Evolutionary conservation across 2,888 invertebrate genomes (phyloP), one percentile per base, ranked within the genome.

Genomic region (Synergus japonicus): DNA sequence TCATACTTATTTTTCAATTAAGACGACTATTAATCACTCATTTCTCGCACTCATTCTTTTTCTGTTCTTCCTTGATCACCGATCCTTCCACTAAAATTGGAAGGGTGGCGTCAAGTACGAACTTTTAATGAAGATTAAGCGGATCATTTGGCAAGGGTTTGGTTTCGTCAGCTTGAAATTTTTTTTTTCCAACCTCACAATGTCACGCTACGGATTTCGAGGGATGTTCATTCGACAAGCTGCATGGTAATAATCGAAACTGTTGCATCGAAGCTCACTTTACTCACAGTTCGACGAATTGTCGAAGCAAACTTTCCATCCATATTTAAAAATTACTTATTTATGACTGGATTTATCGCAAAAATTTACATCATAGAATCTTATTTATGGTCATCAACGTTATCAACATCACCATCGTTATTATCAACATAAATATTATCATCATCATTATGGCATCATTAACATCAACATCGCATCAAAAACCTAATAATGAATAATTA

Each of bases 41-140:
- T 77, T 77, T 81, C 77, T 76, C 82, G 67, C 66, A 54, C 41
- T 46, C 67, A 77, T 76, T 79, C 49, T 60, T 79, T 18, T 73
- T 54, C 76, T 41, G 60, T 29, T 18, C 69, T 67, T 76, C 58
- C 60, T 66, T 58, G 60, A 44, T 78, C 78, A 18, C 46, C n/a
- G 49, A 67, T 73, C 65, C 54, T 79, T 58, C 37, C 44, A 49
- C n/a, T 67, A 15, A 78, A 80, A 78, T 78, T 78, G 76, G 46
- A 69, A 79, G 79, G 77, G 79, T 37, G 78, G 79, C 60, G 60
- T 63, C 79, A 41, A 58, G 76, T 69, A 64, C 67, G 65, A 78
- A 64, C 64, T 84, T 87, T 87, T 86, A 87, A 88, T 85, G 85
- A 86, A 87, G 86, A 86, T 86, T 84, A 86, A 85, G 82, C 81